Base-by-base conservation (phyloP, 2,797 vertebrate species). In the Urophycis tenuis region DNA sequence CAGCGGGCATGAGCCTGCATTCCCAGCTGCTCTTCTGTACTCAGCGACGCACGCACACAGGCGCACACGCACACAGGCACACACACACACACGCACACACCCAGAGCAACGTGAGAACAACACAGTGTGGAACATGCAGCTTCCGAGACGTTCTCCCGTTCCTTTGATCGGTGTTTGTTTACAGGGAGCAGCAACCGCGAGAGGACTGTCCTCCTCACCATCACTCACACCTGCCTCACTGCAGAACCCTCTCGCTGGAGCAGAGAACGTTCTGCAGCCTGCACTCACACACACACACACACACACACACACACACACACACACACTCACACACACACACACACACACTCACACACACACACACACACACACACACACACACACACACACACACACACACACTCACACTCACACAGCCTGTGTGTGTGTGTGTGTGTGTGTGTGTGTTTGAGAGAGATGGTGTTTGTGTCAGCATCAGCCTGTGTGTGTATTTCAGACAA, bases 151-250 rank as follows among this genome's bases (percentile, higher is more conserved):
- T 15, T 49, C 45, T 49, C 14, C 14, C 15, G 15, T 3, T 25
- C 9, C 5, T 67, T 67, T 3, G 22, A 67, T 75, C 74, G 71
- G 53, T 79, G 36, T 85, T 79, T n/a, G n/a, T n/a, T n/a, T n/a
- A n/a, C n/a, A n/a, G n/a, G n/a, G n/a, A n/a, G 79, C 79, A 79
- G 78, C 77, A 0, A 1, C 11, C 10, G 36, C 10, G 36, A 39
- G 11, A 14, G 76, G 85, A 80, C 76, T 77, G 80, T 81, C 73
- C 85, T 85, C 85, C 82, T 3, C 81, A 84, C 85, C 74, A 53
- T 39, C 85, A 74, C 71, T 15, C 74, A 87, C 83, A 82, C 91
- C 91, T 92, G 91, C 90, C 91, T 73, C 82, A 84, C 74, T 83
- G 89, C 89, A 92, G 91, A 89, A 78, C 86, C 10, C 77, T 4